Evolutionary conservation across 2,888 invertebrate genomes (phyloP).

Genomic region (Hetaerina titia): DNA sequence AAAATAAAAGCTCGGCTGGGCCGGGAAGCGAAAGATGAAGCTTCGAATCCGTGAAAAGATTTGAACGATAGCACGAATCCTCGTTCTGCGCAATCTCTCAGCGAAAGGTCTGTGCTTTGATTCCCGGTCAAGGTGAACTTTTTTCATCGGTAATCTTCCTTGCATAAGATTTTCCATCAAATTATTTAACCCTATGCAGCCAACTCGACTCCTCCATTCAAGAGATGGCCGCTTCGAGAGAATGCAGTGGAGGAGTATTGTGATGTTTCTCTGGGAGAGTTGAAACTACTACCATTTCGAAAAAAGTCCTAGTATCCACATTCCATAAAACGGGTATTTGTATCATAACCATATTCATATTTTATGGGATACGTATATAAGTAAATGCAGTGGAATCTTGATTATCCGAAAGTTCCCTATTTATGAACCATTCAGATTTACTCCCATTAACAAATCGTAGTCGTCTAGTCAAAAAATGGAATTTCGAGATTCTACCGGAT

Average conservation of each 20-base stretch:
- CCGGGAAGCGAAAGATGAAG: neutral
- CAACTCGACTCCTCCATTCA: neutral
- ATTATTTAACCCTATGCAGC: neutral
- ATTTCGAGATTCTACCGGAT: too few relatives aligned
- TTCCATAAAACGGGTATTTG: too few relatives aligned
- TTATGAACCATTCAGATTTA: too few relatives aligned
- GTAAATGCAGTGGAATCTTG: too few relatives aligned
- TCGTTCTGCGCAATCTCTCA: neutral
- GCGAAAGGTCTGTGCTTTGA: conserved; percentile 26
- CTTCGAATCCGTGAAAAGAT: neutral
- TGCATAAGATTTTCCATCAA: conserved; percentile 17
- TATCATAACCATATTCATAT: too few relatives aligned
- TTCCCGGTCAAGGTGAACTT: conserved; percentile 39
- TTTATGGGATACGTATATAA: too few relatives aligned
- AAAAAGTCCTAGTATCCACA: too few relatives aligned
- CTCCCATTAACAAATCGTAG: too few relatives aligned
- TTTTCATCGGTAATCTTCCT: conserved; percentile 18
- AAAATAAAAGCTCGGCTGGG: neutral
- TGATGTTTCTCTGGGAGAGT: too few relatives aligned
- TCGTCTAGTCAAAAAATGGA: too few relatives aligned
- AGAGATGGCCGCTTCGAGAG: neutral
- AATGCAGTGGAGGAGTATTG: neutral
- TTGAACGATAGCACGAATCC: neutral
- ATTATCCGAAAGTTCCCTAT: too few relatives aligned
- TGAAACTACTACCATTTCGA: too few relatives aligned